Evolutionary conservation across 2,797 vertebrate genomes (phyloP).

Genomic region (Nannoperca australis): DNA sequence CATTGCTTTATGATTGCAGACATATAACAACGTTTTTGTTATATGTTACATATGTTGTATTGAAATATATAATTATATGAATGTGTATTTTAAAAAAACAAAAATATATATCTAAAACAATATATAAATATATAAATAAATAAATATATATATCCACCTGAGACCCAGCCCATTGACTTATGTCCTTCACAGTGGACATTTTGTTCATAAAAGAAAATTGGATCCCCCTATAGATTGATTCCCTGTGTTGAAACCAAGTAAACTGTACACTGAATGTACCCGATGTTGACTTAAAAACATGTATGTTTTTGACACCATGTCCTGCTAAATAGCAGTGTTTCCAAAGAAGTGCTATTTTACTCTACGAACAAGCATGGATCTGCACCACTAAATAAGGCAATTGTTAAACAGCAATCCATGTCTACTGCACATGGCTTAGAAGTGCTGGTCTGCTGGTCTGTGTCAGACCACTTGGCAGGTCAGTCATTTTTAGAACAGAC

Average conservation of each 20-base stretch:
- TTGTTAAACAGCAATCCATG: conserved; percentile 21
- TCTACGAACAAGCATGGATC: not conserved
- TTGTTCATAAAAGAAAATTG: no score
- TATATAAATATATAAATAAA: no score
- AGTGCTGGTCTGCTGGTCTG: conserved; percentile 55
- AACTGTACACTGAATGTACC: conserved; percentile 1
- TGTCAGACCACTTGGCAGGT: conserved; percentile 59
- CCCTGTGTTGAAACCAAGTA: not conserved
- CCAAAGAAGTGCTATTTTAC: conserved; percentile 1
- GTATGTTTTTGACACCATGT: not conserved
- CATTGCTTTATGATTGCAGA: no score
- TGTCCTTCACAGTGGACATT: no score
- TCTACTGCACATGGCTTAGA: conserved; percentile 11
- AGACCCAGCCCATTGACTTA: no score
- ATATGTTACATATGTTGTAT: not conserved
- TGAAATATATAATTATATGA: not conserved
- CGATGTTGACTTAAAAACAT: not conserved
- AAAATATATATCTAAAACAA: not conserved
- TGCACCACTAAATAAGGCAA: conserved; percentile 68
- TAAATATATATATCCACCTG: no score
- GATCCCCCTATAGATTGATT: not conserved
- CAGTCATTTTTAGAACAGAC: conserved; percentile 28
- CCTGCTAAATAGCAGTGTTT: not conserved
- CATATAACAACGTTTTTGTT: no score
- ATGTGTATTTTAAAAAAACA: not conserved